These are phyloP conservation scores for Argopecten irradians DNA, from an alignment of 1,140 invertebrate genomes.

Conservation along the genomic window DNA sequence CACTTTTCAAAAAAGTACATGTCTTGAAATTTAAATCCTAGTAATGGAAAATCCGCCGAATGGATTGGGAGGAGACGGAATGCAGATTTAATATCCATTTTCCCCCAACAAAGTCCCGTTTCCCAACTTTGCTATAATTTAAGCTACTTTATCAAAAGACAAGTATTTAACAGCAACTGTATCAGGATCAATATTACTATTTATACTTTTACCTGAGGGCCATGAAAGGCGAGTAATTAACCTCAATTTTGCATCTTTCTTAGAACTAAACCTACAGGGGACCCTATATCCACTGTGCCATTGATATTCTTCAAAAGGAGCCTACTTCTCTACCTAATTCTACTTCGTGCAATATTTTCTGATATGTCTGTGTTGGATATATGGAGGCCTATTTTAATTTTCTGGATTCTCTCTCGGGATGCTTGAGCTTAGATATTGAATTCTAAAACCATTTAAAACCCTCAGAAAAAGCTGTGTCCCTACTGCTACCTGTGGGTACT, in stretches of 20 bases:
- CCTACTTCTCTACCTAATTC: background rate
- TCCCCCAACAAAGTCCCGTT: no score
- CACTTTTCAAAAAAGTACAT: no score
- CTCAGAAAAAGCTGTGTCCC: background rate
- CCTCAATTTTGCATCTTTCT: background rate
- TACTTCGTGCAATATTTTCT: slow-evolving; percentile 5
- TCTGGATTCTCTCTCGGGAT: background rate
- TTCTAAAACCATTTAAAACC: slow-evolving; percentile 28
- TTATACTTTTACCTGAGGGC: background rate
- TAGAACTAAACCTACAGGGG: slow-evolving; percentile 4
- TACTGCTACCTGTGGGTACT: background rate
- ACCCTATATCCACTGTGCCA: background rate
- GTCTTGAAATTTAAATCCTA: no score
- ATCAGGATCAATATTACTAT: background rate
- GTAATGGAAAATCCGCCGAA: no score
- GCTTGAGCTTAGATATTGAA: background rate
- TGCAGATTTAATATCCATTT: no score
- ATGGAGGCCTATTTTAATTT: background rate
- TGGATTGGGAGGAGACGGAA: no score
- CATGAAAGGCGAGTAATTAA: slow-evolving; percentile 23
- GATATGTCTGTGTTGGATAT: background rate
- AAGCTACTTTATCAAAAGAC: no score
- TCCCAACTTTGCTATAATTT: no score
- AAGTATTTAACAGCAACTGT: background rate
- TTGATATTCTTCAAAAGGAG: background rate